A percentile compares a stretch with the other conserved stretches of the same genome.
Conservation (phyloP, 2,113 vertebrate species). For the Platichthys flesus region DNA sequence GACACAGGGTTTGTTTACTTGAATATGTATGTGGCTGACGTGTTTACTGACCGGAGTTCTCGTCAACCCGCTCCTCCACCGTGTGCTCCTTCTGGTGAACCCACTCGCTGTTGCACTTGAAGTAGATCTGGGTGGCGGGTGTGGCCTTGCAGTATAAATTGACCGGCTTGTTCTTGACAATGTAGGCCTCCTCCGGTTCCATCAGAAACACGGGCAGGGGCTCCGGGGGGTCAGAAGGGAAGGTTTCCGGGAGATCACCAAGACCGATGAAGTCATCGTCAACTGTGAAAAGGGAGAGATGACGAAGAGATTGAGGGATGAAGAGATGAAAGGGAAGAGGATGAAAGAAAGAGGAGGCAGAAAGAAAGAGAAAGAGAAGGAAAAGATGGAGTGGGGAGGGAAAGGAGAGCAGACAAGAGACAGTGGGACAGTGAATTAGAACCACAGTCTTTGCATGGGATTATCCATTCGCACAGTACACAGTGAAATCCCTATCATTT, state of each 20-base stretch:
- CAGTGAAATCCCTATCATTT: constrained; percentile 76
- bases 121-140: constrained; percentile 98
- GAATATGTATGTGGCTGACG: background rate
- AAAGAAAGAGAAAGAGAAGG: background rate
- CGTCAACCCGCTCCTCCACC: constrained; percentile 95
- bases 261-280: constrained; percentile 95
- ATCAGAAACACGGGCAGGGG: constrained; percentile 95
- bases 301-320: constrained; percentile 6
- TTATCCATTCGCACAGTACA: constrained; percentile 64
- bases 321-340: constrained; percentile 18
- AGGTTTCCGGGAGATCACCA: constrained; percentile 93
- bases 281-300: constrained; percentile 69
- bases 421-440: constrained; percentile 63
- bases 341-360: constrained; percentile 6
- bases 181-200: constrained; percentile 97
- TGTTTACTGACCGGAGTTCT: constrained; percentile 89
- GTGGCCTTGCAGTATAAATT: constrained; percentile 97
- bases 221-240: constrained; percentile 96
- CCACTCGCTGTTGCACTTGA: constrained; percentile 99
- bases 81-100: constrained; percentile 98
- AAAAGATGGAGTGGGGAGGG: constrained; percentile 18
- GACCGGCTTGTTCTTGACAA: constrained; percentile 98
- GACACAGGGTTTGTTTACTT: background rate
- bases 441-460: constrained; percentile 65
- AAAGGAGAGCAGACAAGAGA: constrained; percentile 55